Base-by-base conservation (phyloP, 2,888 invertebrate genomes). In the Drosophila mimetica region DNA sequence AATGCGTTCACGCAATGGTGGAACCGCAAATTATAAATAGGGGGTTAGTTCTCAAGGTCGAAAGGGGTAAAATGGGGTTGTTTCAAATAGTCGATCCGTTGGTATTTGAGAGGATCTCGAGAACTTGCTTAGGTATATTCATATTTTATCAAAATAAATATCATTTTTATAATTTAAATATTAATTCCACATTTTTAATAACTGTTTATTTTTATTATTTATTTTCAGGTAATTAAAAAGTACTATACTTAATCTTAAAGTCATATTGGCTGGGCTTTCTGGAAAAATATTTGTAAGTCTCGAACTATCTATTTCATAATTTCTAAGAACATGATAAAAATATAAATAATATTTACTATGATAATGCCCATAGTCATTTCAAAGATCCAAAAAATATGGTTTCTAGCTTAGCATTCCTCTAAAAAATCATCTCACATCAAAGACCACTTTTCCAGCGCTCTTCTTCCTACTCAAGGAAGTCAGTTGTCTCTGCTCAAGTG, bases 1-100 rank as follows among this genome's bases (percentile, higher is more conserved):
- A 65, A 53, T 64, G 46, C 64, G 64, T 65, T 63, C 51, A 52
- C 64, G 64, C 64, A 48, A 30, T 53, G 52, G 37, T 16, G 3
- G 51, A 14, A 34, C 32, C 46, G 39, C 37, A 4, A 47, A 34
- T 30, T 50, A 55, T 32, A 32, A 53, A 48, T 36, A 46, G 37
- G 59, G 46, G 59, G 46, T 58, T 46, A 5, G 20, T 4, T 16
- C n/a, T 11, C 46, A 58, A 61, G 60, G 60, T 60, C 60, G 22
- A 22, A 61, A 30, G n/a, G 37, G 37, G 37, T 57, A 46, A 8
- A 20, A 13, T 30, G 20, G 55, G 25, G 7, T 22, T 2, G 7
- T 18, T 25, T 53, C 8, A 14, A 16, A 22, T 14, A 6, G 20
- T 1, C 9, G 14, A 20, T 8, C 11, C 1, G 5, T 16, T 9